Percentiles rank a stretch among this genome's conserved stretches.
Evolutionary conservation across 2,888 invertebrate species (phyloP).

Genomic region (Caenorhabditis imperialis): DNA sequence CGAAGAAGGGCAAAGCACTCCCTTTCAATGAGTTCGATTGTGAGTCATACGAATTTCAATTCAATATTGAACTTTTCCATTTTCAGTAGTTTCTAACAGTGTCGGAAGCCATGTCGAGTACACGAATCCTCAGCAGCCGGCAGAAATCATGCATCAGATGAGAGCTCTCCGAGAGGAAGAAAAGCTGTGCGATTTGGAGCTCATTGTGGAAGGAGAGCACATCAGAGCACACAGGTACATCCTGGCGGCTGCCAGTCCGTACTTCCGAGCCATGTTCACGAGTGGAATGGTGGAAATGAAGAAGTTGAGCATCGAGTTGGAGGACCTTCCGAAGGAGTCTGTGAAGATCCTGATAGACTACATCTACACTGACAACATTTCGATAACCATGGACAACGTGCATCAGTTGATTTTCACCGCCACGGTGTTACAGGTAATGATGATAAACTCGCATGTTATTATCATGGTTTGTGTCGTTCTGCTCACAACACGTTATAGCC

Average conservation of each 20-base stretch:
- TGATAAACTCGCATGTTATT: not conserved
- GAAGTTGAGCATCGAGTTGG: conserved; percentile 50
- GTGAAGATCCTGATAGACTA: conserved; percentile 78
- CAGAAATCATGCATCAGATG: conserved; percentile 48
- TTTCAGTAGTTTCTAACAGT: conserved; percentile 42
- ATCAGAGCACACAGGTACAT: conserved; percentile 79
- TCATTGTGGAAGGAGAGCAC: conserved; percentile 62
- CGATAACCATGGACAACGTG: conserved; percentile 79
- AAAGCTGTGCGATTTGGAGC: conserved; percentile 68
- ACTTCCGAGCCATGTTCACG: conserved; percentile 80
- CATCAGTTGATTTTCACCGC: conserved; percentile 80
- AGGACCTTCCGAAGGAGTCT: conserved; percentile 57
- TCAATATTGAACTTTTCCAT: too few species aligned
- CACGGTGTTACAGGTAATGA: conserved; percentile 79
- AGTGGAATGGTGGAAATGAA: conserved; percentile 78
- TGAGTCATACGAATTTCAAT: not conserved
- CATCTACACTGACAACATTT: conserved; percentile 80
- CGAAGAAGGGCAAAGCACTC: conserved; percentile 4
- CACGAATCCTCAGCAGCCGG: conserved; percentile 33
- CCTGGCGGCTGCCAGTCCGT: conserved; percentile 79
- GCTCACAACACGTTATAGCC: too few species aligned
- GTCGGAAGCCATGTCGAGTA: conserved; percentile 32
- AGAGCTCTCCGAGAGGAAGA: conserved; percentile 53
- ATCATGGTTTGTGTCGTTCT: too few species aligned
- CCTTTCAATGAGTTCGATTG: conserved; percentile 51